Evolutionary conservation across 2,888 invertebrate species (phyloP), one percentile per base, ranked within the genome.

Genomic region (Diarsia brunnea): DNA sequence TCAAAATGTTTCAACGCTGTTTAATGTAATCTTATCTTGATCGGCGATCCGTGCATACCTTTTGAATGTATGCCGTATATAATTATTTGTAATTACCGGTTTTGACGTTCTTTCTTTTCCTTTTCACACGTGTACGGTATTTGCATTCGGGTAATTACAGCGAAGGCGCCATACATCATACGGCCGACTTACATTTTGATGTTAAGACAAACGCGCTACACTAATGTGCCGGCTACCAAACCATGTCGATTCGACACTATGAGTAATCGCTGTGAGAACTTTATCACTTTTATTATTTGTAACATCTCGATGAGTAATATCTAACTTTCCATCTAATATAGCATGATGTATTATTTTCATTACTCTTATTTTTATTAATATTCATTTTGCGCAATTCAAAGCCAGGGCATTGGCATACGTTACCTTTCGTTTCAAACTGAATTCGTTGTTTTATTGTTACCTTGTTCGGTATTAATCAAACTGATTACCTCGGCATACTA

Each of bases 331-430:
- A 95, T 94, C 94, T 95, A 95, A 95, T 96, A 93, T 94, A 93
- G 96, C 96, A 96, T 96, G 96, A 96, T 96, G 89, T 95, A 96
- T 95, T 95, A 94, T 95, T 95, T 91, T 95, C 95, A 95, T 95
- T 96, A 95, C 91, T 95, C 93, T 95, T 89, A 87, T 93, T 94
- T 93, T 93, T 93, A 92, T 94, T 94, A 93, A 93, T 94, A 94
- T 95, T 96, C 95, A 95, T 95, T 96, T 96, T 94, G 95, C 95
- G 95, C 95, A 94, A 96, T 95, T 95, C 94, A 96, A 97, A 98
- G 98, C 98, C 98, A 98, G 98, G 98, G 98, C 98, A 98, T 98
- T 98, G 98, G 98, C 98, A 98, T 97, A 96, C 95, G 95, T 94
- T 96, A 95, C 95, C 93, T 95, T 95, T 94, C 95, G 93, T 93